Percentiles rank a stretch among this genome's conserved stretches.
phyloP scores from a whole-genome alignment of 2,113 vertebrate species.

The Hydropotes inermis region DNA sequence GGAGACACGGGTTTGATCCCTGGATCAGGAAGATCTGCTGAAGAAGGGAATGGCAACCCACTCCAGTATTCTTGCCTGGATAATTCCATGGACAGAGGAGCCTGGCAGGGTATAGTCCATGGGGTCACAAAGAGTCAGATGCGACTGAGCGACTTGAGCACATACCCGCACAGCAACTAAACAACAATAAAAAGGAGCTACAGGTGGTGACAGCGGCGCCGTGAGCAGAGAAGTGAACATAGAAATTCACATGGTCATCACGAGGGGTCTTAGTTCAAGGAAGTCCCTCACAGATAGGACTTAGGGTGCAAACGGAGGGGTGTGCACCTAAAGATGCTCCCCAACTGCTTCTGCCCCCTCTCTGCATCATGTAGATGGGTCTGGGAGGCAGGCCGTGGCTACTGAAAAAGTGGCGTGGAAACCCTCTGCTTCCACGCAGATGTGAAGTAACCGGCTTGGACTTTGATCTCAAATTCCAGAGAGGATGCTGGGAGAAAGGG shows the following conservation, averaged over 20 bases:
- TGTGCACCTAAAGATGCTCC: rapidly evolving
- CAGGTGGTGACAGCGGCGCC: rapidly evolving
- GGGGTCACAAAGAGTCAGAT: neutral
- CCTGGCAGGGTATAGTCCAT: neutral
- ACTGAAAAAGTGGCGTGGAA: neutral
- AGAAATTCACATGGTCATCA: too few species aligned
- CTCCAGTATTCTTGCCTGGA: neutral
- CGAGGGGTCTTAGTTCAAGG: neutral
- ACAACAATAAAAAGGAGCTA: neutral
- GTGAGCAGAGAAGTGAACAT: rapidly evolving
- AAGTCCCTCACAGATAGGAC: neutral
- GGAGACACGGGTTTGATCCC: neutral
- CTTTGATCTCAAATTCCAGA: neutral
- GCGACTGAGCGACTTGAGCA: neutral
- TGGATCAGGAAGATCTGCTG: neutral
- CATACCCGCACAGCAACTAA: neutral
- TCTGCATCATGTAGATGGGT: rapidly evolving
- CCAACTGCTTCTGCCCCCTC: neutral
- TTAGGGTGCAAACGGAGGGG: neutral
- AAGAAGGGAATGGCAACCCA: neutral
- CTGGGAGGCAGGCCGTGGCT: too few species aligned
- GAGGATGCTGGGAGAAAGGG: neutral
- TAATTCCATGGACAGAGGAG: neutral
- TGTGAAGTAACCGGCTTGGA: neutral
- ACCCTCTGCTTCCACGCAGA: neutral